Percentiles rank a stretch among this genome's conserved stretches.
Evolutionary conservation across 2,113 vertebrate genomes (phyloP).

Genomic region (Nicator chloris): DNA sequence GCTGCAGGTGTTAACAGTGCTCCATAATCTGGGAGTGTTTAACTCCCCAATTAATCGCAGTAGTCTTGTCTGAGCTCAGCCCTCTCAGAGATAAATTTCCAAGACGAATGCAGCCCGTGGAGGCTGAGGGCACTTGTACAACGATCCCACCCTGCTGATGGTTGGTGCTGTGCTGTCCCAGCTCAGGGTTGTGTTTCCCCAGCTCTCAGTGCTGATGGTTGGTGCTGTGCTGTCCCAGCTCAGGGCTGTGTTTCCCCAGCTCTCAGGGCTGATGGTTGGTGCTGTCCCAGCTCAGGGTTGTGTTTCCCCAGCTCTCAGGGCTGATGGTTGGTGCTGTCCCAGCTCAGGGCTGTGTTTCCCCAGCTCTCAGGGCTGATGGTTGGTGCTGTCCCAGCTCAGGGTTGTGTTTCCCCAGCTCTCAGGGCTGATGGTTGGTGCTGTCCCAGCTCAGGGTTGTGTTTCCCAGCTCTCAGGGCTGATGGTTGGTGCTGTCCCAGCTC

Average conservation of each 20-base stretch:
- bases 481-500: not conserved
- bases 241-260: not conserved
- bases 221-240: not conserved
- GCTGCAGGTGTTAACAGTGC: conserved; percentile 67
- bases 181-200: not conserved
- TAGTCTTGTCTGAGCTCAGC: conserved; percentile 19
- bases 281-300: not conserved
- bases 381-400: not conserved
- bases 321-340: not conserved
- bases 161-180: not conserved
- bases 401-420: not conserved
- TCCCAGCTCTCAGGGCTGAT: not conserved
- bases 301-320: not conserved
- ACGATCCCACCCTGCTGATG: not conserved
- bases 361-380: not conserved
- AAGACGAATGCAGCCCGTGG: conserved; percentile 19
- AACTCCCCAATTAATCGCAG: conserved; percentile 43
- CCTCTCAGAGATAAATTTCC: conserved; percentile 42
- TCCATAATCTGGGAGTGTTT: conserved; percentile 40
- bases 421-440: not conserved
- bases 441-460: not conserved
- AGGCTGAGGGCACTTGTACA: not conserved
- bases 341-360: not conserved
- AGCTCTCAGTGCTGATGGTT: not conserved
- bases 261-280: not conserved